These are phyloP conservation scores for Epizoanthus illoricatus DNA, from an alignment of 92 coral and sea anemone species.

Conservation along the genomic window DNA sequence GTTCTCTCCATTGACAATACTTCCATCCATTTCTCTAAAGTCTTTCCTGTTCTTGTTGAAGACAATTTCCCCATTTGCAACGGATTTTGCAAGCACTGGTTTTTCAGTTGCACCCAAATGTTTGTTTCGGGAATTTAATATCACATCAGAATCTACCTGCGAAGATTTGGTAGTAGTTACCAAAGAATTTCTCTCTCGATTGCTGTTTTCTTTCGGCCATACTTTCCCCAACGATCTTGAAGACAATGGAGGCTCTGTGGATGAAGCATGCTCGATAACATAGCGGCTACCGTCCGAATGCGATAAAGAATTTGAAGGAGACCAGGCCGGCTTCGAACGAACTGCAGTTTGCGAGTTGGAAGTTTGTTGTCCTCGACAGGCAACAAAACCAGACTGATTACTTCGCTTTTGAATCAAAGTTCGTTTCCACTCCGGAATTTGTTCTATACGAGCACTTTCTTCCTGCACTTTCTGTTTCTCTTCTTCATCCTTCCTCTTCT, in stretches of 20 bases:
- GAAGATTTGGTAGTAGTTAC: constrained; percentile 7
- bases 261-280: constrained; percentile 27
- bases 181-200: constrained; percentile 31
- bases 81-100: neutral
- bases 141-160: neutral
- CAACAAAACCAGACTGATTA: constrained; percentile 43
- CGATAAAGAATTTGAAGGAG: constrained; percentile 8
- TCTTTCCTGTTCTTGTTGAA: neutral
- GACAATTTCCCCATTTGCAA: neutral
- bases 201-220: constrained; percentile 20
- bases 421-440: constrained; percentile 85
- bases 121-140: neutral
- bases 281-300: constrained; percentile 13
- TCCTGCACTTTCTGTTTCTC: constrained; percentile 57
- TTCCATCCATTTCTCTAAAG: constrained; percentile 13
- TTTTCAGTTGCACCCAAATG: neutral
- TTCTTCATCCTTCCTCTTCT: constrained; percentile 68
- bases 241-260: neutral
- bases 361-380: constrained; percentile 43
- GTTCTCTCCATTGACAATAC: constrained; percentile 21
- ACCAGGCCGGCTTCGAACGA: neutral
- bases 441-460: constrained; percentile 45
- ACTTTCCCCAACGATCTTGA: constrained; percentile 17
- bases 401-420: constrained; percentile 62
- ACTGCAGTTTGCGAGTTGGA: constrained; percentile 4